Base-by-base conservation (phyloP, 92 coral and sea anemone species). In the Palythoa caribaeorum region DNA sequence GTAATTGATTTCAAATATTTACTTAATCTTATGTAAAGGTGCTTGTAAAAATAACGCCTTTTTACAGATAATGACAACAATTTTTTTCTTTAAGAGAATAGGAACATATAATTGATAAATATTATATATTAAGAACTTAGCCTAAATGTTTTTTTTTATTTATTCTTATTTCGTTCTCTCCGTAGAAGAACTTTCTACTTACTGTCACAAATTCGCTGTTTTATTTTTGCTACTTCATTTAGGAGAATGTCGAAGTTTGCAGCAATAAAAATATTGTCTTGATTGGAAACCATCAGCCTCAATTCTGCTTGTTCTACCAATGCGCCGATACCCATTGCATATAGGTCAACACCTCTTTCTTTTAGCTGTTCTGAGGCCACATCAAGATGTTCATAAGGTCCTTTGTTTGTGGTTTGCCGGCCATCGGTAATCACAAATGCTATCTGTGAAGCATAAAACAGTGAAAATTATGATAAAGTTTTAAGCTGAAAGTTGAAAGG, bases 351-450 rank as follows among this genome's bases (percentile, higher is more conserved):
- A 28, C 36, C 36, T 38, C 71, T 78, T 57, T 78, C 50, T 35
- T 78, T 78, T n/a, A 78, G 71, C 21, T 55, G 54, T 37, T 78
- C 83, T 3, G 83, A 55, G 11, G 83, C 83, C 16, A 15, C 19
- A 53, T 55, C 37, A 13, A 78, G 83, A 54, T 78, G 20, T 78
- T 78, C 83, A 52, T 78, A 57, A 53, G 83, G 83, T 37, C 70
- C 83, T 78, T 54, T 57, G 83, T 78, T 40, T 38, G 1, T 57
- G 17, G 83, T 78, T 53, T 78, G 83, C 37, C 55, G 14, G 36
- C 83, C 83, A n/a, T 78, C 83, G 68, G 83, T 78, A 54, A 78
- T 78, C 83, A 78, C 83, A 78, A 78, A 78, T 54, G 83, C 83
- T 38, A 78, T 63, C 83, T 78, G 59, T n/a, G 69, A n/a, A 17